Conservation (phyloP, 2,888 invertebrate species). For the Bibio marci region DNA sequence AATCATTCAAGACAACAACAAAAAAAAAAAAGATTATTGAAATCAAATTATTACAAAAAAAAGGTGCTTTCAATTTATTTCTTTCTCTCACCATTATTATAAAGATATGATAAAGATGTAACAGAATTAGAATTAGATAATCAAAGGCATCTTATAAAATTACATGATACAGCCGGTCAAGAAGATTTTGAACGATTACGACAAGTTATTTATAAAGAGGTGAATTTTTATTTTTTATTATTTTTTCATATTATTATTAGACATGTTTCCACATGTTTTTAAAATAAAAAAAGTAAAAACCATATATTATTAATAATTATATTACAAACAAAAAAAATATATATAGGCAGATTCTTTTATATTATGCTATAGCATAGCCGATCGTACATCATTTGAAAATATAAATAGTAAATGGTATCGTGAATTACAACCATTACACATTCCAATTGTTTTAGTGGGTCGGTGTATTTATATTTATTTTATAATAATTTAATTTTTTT, state of each 20-base stretch:
- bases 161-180: constrained; percentile 6
- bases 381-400: constrained; percentile 4
- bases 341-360: constrained; percentile 5
- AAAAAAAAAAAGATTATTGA: neutral
- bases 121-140: constrained; percentile 1
- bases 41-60: neutral
- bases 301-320: no score
- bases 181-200: constrained; percentile 5
- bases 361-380: constrained; percentile 4
- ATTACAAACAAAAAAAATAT: no score
- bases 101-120: constrained; percentile 4
- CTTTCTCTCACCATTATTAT: neutral
- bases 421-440: neutral
- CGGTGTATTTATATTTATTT: neutral
- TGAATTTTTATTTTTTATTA: neutral
- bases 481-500: neutral
- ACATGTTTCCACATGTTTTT: no score
- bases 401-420: constrained; percentile 4
- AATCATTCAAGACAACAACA: neutral
- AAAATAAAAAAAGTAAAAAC: neutral
- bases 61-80: neutral
- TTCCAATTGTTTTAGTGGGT: constrained; percentile 6
- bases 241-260: no score
- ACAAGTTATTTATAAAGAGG: constrained; percentile 5
- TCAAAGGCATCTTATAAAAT: constrained; percentile 4